Base-by-base conservation (phyloP, 1,140 invertebrate genomes). In the Zaprionus vittiger region DNA sequence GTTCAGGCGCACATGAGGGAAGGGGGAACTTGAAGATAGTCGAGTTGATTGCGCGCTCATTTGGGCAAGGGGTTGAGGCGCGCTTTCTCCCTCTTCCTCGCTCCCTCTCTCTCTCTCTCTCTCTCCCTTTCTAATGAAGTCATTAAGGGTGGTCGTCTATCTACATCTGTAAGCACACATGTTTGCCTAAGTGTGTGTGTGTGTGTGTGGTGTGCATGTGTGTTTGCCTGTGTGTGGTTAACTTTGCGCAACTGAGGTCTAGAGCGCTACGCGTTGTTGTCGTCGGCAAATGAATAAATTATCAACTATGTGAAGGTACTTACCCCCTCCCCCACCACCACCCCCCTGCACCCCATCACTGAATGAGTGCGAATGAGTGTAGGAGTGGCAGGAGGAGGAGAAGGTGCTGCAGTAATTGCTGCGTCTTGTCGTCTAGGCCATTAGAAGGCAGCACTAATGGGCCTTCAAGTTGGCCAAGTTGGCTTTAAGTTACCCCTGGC, bases 211-310 rank as follows among this genome's bases (percentile, higher is more conserved):
- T 28, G 28, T 9, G 6, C 0, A 7, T 31, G 52, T 59, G 56
- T 66, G 70, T 73, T 44, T 54, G 56, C 28, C n/a, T 49, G 73
- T 63, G 54, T 83, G 83, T 56, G 83, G 83, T 89, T 89, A 84
- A 71, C 78, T 89, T 89, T 89, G 71, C 78, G 83, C 77, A 74
- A 80, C 55, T 66, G 74, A 26, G 52, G 54, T 38, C 71, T 75
- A 71, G 55, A 55, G 71, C 52, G 26, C 37, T 44, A 44, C 75
- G 55, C 49, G 61, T 66, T 80, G 80, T 41, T 80, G 81, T 73
- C 62, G 71, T 61, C 67, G 62, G 85, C 79, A 81, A 89, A 89
- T 89, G 84, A 89, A 89, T 89, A 89, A 89, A 89, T 89, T 90
- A 89, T 89, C 85, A 89, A 89, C 84, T 89, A 81, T 76, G 81